Conservation (phyloP, 2,797 vertebrate species). For the Heteromormyrus szaboi region DNA sequence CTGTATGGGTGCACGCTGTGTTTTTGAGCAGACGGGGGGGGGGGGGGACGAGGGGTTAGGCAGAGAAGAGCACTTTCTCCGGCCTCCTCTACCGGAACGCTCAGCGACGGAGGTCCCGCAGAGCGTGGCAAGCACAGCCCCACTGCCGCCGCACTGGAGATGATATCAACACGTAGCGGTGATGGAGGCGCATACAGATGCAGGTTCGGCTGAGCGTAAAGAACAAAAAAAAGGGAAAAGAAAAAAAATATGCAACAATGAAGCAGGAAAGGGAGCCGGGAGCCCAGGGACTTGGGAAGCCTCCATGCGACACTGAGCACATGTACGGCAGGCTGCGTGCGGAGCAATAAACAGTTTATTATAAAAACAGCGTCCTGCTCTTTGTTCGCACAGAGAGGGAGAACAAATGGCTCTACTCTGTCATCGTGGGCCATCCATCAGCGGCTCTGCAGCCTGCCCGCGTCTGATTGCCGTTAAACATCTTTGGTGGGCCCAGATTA, state of each 20-base stretch:
- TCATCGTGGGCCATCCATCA: slow-evolving; percentile 44
- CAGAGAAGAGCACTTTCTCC: not conserved
- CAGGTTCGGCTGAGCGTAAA: not conserved
- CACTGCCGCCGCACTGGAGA: slow-evolving; percentile 54
- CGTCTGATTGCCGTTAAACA: slow-evolving; percentile 47
- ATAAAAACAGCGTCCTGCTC: slow-evolving; percentile 31
- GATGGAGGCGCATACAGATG: slow-evolving; percentile 12
- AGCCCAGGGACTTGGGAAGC: not conserved
- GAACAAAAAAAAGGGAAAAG: not conserved
- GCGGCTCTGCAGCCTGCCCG: slow-evolving; percentile 38
- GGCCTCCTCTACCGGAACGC: not conserved
- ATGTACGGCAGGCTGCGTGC: slow-evolving; percentile 28
- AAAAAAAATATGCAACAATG: not conserved
- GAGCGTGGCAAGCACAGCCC: slow-evolving; percentile 35
- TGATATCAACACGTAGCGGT: slow-evolving; percentile 52
- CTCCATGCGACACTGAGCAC: slow-evolving; percentile 30
- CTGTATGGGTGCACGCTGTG: not conserved
- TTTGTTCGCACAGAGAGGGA: slow-evolving; percentile 38
- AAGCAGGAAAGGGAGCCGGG: not conserved
- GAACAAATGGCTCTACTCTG: slow-evolving; percentile 31
- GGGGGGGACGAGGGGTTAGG: not conserved
- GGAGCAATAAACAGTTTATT: slow-evolving; percentile 39
- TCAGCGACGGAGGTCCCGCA: not conserved
- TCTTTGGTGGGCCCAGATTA: slow-evolving; percentile 22
- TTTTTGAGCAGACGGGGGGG: not conserved